Base-by-base conservation (phyloP, 2,888 invertebrate species). In the Pterostichus madidus region DNA sequence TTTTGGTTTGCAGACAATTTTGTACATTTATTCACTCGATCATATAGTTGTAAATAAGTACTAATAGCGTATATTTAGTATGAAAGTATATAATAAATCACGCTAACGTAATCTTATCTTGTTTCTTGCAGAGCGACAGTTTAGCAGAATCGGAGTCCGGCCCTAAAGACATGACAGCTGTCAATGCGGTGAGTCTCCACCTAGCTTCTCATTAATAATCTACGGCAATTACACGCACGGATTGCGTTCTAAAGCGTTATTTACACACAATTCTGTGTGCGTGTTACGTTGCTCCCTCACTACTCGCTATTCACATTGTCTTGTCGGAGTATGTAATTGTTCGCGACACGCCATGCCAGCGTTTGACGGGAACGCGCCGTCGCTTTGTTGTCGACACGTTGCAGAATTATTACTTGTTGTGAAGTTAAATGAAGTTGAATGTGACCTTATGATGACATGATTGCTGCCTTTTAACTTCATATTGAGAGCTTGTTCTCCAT, bases 101-200 rank as follows among this genome's bases (percentile, higher is more conserved):
- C 15, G 17, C 53, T 73, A 83, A 85, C 85, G 85, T 85, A 75
- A 81, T 79, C 68, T 76, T 78, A 81, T 79, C 68, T 76, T 84
- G 84, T 87, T 86, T 86, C 84, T 89, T 89, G 32, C 89, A 90
- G 90, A 89, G 87, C 87, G 90, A 90, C 87, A 89, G 88, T 87
- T 86, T 90, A 89, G 88, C 89, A 85, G 89, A 89, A 85, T 87
- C 89, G 85, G 88, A 89, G 85, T 88, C 89, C 87, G 89, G 89
- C 87, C 88, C 90, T 86, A 91, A 90, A 89, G 91, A 91, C 87
- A 93, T 93, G 93, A 92, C 93, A 88, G 93, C 93, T 88, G 92
- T 93, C 88, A 93, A 93, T 91, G 92, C 93, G 93, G 93, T 93
- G 90, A 93, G 93, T 81, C 46, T 52, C 11, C 44, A 35, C 10